Conservation (phyloP, 2,113 vertebrate species). For the Okapia johnstoni region DNA sequence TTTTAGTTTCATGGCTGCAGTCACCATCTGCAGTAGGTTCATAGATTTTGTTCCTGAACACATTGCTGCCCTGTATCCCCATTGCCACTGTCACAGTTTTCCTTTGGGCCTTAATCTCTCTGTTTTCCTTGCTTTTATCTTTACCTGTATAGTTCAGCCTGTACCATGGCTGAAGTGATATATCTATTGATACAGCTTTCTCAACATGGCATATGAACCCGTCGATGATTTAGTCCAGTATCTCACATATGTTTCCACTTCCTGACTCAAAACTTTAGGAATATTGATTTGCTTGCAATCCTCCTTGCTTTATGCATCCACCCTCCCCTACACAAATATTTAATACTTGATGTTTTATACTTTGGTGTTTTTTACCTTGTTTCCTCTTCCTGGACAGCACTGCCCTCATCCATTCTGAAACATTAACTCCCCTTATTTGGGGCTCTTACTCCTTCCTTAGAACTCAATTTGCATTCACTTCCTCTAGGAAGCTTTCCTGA, state of each 20-base stretch:
- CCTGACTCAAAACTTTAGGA: neutral
- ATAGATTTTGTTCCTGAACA: neutral
- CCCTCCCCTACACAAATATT: neutral
- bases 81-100: neutral
- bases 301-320: neutral
- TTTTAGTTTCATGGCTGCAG: neutral
- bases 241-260: neutral
- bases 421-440: neutral
- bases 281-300: neutral
- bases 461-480: neutral
- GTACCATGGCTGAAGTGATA: neutral
- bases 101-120: neutral
- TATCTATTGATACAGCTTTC: neutral
- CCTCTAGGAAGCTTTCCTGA: neutral
- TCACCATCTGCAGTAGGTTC: neutral
- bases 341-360: neutral
- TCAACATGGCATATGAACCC: neutral
- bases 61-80: neutral
- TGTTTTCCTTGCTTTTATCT: neutral
- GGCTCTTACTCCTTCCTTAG: neutral
- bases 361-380: neutral
- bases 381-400: neutral
- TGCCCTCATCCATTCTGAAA: neutral
- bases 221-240: neutral
- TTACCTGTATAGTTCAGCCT: neutral